phyloP scores from a whole-genome alignment of 2,888 invertebrate genomes.

The Xanthorhoe spadicearia region DNA sequence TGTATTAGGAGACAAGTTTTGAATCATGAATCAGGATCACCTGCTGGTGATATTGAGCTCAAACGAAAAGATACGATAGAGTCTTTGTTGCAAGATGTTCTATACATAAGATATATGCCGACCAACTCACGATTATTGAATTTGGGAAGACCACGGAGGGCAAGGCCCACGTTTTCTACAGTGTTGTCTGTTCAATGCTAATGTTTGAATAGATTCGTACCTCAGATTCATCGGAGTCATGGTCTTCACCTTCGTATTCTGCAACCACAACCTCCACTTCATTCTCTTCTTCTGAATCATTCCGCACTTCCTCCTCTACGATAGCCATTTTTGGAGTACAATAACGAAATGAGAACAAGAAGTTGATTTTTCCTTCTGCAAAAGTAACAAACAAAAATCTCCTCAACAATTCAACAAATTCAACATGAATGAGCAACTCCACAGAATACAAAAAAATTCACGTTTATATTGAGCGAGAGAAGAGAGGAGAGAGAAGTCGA shows the following conservation, averaged over 20 bases:
- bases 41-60: too few relatives aligned
- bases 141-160: not conserved
- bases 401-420: too few relatives aligned
- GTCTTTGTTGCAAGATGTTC: too few relatives aligned
- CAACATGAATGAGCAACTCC: too few relatives aligned
- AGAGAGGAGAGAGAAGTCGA: too few relatives aligned
- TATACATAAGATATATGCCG: too few relatives aligned
- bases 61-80: too few relatives aligned
- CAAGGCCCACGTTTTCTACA: not conserved
- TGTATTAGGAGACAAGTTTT: too few relatives aligned
- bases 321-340: constrained; percentile 68
- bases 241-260: constrained; percentile 70
- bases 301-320: constrained; percentile 78
- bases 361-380: constrained; percentile 56
- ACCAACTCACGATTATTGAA: not conserved
- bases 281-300: constrained; percentile 79
- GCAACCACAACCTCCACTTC: constrained; percentile 78
- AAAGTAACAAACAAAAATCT: constrained; percentile 60
- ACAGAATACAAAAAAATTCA: too few relatives aligned
- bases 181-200: not conserved
- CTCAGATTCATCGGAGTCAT: constrained; percentile 77
- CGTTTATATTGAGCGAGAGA: too few relatives aligned
- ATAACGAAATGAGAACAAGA: constrained; percentile 23
- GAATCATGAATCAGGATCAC: too few relatives aligned
- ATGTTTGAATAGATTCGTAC: constrained; percentile 47